Evolutionary conservation across 2,797 vertebrate species (phyloP).

Genomic region (Tauraco hartlaubi): DNA sequence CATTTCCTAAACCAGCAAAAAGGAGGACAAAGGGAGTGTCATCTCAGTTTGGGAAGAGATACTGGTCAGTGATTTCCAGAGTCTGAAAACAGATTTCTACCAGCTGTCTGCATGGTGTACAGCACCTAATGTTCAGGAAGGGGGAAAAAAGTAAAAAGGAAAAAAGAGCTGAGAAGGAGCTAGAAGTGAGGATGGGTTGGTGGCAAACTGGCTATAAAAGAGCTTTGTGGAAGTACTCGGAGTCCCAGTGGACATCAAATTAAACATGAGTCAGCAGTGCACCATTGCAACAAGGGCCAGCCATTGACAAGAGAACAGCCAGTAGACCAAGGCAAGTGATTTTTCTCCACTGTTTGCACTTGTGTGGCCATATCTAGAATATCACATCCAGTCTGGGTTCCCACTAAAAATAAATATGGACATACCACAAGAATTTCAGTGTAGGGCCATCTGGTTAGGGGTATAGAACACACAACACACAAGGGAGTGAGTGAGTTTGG

Average conservation of each 20-base stretch:
- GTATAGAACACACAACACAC: background rate
- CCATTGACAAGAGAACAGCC: background rate
- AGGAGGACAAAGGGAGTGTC: background rate
- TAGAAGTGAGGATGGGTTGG: background rate
- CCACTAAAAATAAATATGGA: background rate
- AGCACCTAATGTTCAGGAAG: background rate
- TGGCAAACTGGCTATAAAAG: background rate
- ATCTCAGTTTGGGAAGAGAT: background rate
- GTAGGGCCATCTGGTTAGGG: background rate
- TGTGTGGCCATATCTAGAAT: background rate
- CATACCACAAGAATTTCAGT: background rate
- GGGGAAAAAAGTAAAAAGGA: accelerated
- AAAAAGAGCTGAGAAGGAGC: background rate
- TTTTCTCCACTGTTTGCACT: background rate
- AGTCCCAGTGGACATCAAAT: background rate
- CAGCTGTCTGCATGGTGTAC: background rate
- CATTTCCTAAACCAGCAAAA: background rate
- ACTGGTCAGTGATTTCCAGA: background rate
- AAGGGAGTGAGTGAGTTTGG: background rate
- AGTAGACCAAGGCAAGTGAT: background rate
- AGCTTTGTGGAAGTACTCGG: background rate
- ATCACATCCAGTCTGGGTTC: background rate
- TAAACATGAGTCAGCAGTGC: background rate
- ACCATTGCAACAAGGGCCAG: background rate
- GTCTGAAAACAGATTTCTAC: background rate